phyloP scores from a whole-genome alignment of 1,140 invertebrate species.

The Musca domestica region DNA sequence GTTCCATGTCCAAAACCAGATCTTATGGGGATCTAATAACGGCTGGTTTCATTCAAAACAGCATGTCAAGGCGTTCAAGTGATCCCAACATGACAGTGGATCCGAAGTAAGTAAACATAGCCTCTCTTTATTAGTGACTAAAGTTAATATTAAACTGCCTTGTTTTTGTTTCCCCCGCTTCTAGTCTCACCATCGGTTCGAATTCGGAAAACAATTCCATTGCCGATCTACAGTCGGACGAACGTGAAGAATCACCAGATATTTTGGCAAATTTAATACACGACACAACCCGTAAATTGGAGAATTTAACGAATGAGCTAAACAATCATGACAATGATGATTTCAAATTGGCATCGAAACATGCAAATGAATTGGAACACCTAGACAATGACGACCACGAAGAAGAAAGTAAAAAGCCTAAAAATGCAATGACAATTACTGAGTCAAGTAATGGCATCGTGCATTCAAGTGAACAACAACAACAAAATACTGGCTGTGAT shows the following conservation, averaged over 20 bases:
- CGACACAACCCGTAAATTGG: constrained; percentile 26
- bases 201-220: constrained; percentile 28
- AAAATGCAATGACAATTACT: not conserved
- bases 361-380: not conserved
- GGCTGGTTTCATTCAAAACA: constrained; percentile 61
- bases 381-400: not conserved
- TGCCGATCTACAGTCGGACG: constrained; percentile 25
- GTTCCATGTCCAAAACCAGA: constrained; percentile 71
- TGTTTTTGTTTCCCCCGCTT: constrained; percentile 5
- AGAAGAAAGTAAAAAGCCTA: not conserved
- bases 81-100: constrained; percentile 78
- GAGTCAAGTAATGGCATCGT: too few species aligned
- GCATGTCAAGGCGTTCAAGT: constrained; percentile 69
- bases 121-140: too few species aligned
- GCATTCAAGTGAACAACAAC: not conserved
- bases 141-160: not conserved
- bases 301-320: constrained; percentile 29
- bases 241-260: constrained; percentile 28
- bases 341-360: constrained; percentile 12
- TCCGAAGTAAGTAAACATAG: constrained; percentile 56
- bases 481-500: not conserved
- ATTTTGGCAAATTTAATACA: constrained; percentile 26
- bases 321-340: constrained; percentile 27
- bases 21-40: constrained; percentile 76
- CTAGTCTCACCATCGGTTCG: constrained; percentile 24